These are phyloP conservation scores for Sebastes schlegelii DNA, from an alignment of 2,113 vertebrate genomes.

Conservation along the genomic window DNA sequence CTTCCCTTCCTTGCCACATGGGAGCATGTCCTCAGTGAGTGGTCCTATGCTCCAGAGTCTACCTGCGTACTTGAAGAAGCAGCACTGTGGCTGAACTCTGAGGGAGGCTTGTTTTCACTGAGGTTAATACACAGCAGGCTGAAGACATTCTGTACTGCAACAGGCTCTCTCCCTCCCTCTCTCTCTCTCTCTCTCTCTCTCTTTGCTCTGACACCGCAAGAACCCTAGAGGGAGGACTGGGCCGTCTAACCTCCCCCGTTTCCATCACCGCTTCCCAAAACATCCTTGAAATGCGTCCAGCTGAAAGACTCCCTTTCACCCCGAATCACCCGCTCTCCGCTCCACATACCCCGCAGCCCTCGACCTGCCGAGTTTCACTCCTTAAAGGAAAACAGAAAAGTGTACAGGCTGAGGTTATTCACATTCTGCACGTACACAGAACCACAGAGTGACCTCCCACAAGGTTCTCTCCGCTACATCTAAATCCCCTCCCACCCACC, in stretches of 20 bases:
- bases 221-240: conserved; percentile 56
- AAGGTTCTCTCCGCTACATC: conserved; percentile 37
- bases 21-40: conserved; percentile 24
- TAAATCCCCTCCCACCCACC: neutral
- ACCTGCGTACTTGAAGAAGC: conserved; percentile 47
- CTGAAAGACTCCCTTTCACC: conserved; percentile 79
- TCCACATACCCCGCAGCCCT: conserved; percentile 35
- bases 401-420: conserved; percentile 58
- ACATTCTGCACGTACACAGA: conserved; percentile 73
- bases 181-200: conserved; percentile 14
- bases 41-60: conserved; percentile 11
- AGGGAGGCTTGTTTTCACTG: conserved; percentile 75
- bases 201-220: conserved; percentile 64
- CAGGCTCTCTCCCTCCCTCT: conserved; percentile 22
- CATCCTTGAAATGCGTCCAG: conserved; percentile 66
- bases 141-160: conserved; percentile 66
- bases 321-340: conserved; percentile 26
- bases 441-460: conserved; percentile 65
- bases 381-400: conserved; percentile 70
- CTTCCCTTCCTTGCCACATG: conserved; percentile 1
- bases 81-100: conserved; percentile 48
- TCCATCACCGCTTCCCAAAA: conserved; percentile 69
- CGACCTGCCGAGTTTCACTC: conserved; percentile 62
- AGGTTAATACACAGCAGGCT: conserved; percentile 63
- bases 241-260: conserved; percentile 52